A percentile compares a stretch with the other conserved stretches of the same genome.
Conservation (phyloP, 2,888 invertebrate genomes). For the Drosophila aldrichi region DNA sequence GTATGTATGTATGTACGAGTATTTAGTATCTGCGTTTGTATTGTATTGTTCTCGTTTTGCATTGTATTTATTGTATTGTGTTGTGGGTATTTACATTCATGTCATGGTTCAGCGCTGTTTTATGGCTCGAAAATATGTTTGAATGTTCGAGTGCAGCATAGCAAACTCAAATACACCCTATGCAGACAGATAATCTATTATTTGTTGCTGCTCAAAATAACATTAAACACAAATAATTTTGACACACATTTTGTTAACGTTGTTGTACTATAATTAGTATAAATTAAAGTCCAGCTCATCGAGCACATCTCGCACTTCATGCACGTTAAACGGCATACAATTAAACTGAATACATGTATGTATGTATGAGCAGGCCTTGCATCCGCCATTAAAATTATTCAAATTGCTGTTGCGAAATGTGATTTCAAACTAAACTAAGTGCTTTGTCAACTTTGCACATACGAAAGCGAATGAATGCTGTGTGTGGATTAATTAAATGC, state of each 20-base stretch:
- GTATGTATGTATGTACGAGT: neutral
- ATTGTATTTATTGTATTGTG: constrained; percentile 3
- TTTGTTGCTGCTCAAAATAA: neutral
- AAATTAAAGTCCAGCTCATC: neutral
- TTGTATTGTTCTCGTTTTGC: neutral
- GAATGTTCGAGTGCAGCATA: neutral
- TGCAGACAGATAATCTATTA: neutral
- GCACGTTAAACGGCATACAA: neutral
- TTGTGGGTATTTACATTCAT: constrained; percentile 41
- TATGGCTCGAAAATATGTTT: neutral
- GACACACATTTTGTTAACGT: neutral
- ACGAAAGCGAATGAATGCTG: constrained; percentile 18
- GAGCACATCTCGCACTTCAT: neutral
- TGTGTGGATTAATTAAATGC: constrained; percentile 58
- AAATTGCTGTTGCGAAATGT: constrained; percentile 44
- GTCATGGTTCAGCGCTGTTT: constrained; percentile 66
- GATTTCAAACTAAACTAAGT: constrained; percentile 53
- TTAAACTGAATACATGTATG: constrained; percentile 10
- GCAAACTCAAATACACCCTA: neutral
- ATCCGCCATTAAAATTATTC: constrained; percentile 35
- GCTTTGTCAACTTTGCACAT: constrained; percentile 20
- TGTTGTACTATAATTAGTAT: no score
- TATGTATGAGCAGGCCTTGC: constrained; percentile 31
- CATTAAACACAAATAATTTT: neutral
- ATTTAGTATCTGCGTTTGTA: constrained; percentile 3